A percentile compares a stretch with the other conserved stretches of the same genome.
Evolutionary conservation across 2,888 invertebrate species (phyloP).

Genomic region (Drosophila helvetica): DNA sequence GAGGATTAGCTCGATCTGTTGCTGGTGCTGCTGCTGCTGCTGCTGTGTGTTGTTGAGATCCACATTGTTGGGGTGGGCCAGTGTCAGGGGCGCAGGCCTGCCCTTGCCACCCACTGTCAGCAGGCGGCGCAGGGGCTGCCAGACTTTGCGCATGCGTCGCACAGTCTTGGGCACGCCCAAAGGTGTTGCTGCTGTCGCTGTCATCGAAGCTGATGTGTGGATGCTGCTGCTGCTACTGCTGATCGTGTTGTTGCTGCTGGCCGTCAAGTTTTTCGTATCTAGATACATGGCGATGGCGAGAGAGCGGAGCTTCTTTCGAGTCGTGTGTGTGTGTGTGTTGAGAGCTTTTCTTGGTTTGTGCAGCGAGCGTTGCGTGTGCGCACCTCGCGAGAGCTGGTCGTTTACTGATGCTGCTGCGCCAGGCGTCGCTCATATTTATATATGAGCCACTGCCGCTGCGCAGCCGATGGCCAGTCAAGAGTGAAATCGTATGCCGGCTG

Average conservation of each 20-base stretch:
- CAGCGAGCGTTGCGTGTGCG: constrained; percentile 75
- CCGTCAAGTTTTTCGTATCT: constrained; percentile 81
- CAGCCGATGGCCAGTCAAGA: constrained; percentile 76
- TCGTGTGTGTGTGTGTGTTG: constrained; percentile 24
- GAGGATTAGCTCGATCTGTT: constrained; percentile 25
- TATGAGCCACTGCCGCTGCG: constrained; percentile 70
- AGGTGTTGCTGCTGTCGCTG: constrained; percentile 20
- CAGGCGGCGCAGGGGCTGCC: constrained; percentile 79
- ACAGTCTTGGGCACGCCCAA: constrained; percentile 48
- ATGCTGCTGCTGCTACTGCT: constrained; percentile 27
- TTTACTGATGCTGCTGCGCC: constrained; percentile 83
- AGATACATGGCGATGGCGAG: constrained; percentile 79
- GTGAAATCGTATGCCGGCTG: constrained; percentile 79
- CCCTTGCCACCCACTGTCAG: constrained; percentile 73
- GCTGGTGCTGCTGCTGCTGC: constrained; percentile 23
- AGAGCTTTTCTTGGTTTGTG: constrained; percentile 36
- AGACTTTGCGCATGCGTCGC: constrained; percentile 77
- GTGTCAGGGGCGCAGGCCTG: constrained; percentile 46
- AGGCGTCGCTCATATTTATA: constrained; percentile 82
- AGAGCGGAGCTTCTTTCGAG: constrained; percentile 32
- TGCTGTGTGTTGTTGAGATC: constrained; percentile 71
- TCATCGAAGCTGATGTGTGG: constrained; percentile 27
- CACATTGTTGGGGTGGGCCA: constrained; percentile 68
- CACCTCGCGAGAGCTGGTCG: constrained; percentile 79
- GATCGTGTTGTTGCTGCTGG: constrained; percentile 42